Conservation (phyloP, 2,888 invertebrate species). For the Fragum fragum region DNA sequence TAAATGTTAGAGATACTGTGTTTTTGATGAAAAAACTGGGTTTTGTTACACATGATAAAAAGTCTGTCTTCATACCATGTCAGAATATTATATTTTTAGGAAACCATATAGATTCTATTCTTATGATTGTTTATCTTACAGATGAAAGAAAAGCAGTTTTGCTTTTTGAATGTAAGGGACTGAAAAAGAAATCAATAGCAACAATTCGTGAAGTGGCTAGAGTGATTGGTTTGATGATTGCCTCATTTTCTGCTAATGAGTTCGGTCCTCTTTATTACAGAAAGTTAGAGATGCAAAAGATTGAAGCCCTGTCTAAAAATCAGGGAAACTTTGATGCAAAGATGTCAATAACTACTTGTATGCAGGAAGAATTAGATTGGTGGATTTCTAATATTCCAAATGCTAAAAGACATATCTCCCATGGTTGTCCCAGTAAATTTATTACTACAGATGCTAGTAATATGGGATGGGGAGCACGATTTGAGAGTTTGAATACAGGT, state of each 20-base stretch:
- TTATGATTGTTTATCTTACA: slow-evolving; percentile 8
- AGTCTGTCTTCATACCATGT: not conserved
- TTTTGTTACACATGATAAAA: not conserved
- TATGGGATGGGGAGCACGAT: not conserved
- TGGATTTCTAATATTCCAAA: not conserved
- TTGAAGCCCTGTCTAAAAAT: not conserved
- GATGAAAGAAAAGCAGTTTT: not conserved
- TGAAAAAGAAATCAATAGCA: not conserved
- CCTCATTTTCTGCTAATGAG: slow-evolving; percentile 10
- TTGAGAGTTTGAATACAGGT: not conserved
- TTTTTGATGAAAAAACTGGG: not conserved
- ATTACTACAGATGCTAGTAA: not conserved
- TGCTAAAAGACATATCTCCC: slow-evolving; percentile 4
- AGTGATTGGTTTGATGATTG: not conserved
- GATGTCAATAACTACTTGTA: not conserved
- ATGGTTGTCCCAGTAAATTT: not conserved
- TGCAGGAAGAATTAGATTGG: not conserved
- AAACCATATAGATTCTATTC: not conserved
- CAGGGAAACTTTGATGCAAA: slow-evolving; percentile 3
- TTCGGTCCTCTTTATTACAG: slow-evolving; percentile 5
- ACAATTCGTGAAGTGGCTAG: not conserved
- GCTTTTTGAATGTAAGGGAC: not conserved
- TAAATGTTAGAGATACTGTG: not conserved
- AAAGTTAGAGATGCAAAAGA: not conserved
- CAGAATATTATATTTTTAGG: not conserved